Conservation (phyloP, 2,113 vertebrate species). For the Narcine bancroftii region DNA sequence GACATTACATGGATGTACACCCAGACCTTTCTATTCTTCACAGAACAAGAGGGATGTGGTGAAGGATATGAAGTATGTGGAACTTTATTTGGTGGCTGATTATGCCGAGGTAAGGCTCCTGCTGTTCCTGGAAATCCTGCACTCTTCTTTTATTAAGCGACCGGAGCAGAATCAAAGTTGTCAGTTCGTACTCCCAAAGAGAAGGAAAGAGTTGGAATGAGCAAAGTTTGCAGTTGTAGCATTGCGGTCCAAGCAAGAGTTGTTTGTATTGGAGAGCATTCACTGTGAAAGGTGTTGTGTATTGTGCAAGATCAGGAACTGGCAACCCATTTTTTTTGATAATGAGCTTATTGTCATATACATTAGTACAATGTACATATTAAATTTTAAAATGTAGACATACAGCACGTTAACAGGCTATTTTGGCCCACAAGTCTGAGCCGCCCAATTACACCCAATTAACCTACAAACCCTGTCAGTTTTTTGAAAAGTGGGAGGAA, state of each 20-base stretch:
- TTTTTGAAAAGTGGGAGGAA: no score
- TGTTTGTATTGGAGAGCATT: neutral
- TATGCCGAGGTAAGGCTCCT: conserved; percentile 75
- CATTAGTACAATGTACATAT: no score
- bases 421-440: no score
- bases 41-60: conserved; percentile 75
- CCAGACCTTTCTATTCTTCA: neutral
- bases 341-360: no score
- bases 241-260: neutral
- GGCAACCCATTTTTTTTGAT: neutral
- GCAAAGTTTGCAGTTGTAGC: neutral
- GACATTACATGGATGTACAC: neutral
- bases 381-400: no score
- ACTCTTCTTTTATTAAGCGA: neutral
- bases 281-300: neutral
- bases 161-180: neutral
- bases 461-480: no score
- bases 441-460: no score
- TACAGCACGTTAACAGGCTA: no score
- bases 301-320: no score
- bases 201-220: neutral
- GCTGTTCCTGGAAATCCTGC: neutral
- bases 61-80: conserved; percentile 78
- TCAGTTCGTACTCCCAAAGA: neutral
- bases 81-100: conserved; percentile 87